Evolutionary conservation across 2,113 vertebrate genomes (phyloP), one percentile per base, ranked within the genome.

Genomic region (Stegostoma tigrinum): DNA sequence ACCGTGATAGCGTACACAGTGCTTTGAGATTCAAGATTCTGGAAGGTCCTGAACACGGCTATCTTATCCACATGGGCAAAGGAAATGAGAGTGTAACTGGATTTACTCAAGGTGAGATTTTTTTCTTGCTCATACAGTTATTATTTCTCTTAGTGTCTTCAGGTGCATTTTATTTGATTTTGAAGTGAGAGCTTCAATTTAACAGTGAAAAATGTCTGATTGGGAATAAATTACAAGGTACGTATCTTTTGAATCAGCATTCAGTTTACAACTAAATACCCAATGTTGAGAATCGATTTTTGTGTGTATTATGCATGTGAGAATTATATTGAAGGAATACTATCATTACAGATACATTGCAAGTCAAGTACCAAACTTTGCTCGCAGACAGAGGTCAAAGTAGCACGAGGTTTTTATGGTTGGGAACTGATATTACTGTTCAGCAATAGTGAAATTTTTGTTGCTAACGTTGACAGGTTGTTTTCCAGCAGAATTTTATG

Each of bases 101-200:
- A 94, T 99, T 99, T 96, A 98, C 98, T 1, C 99, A 99, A 98
- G 98, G 99, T 99, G 98, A 97, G 96, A 66, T 52, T 95, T 30
- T 0, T 48, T 83, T 42, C 23, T 27, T 42, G 34, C 2, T 83
- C 72, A 61, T 55, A 55, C 8, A 45, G n/a, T 42, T 5, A 38
- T 42, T 45, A 94, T 67, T 38, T 17, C 42, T 94, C 64, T 68
- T n/a, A 94, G 10, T 94, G 66, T 17, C 68, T 90, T 90, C 30
- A 7, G 34, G 68, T 95, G 42, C 72, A 21, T 52, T 95, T 95
- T 30, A 75, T 75, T 27, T 75, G 72, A 66, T 94, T 23, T 10
- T 67, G 61, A 55, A 42, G 61, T 55, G 89, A 30, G 7, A 34
- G 55, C 23, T 17, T 90, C 14, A 30, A n/a, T 90, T 90, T 90